Percentiles rank a stretch among this genome's conserved stretches.
Conservation (phyloP, 2,888 invertebrate species). For the Plebejus anna region DNA sequence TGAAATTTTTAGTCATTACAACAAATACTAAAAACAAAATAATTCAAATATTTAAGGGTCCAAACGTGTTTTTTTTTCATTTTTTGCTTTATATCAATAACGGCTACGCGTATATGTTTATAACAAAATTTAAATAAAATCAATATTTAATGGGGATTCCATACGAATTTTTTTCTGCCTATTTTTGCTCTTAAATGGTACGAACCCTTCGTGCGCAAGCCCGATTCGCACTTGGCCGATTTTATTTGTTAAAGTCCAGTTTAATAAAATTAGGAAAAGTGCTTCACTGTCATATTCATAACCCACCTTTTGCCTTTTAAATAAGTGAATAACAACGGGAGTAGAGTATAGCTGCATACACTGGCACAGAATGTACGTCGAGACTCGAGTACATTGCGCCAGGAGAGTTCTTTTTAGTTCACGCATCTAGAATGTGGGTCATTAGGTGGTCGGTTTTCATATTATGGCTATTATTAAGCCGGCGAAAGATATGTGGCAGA, state of each 20-base stretch:
- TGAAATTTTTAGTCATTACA: too few species aligned
- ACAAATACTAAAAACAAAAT: too few species aligned
- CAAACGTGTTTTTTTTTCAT: too few species aligned
- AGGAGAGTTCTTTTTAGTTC: constrained; percentile 55
- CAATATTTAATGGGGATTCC: too few species aligned
- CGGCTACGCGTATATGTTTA: too few species aligned
- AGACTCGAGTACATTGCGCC: constrained; percentile 48
- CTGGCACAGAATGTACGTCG: constrained; percentile 41
- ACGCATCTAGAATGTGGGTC: constrained; percentile 57
- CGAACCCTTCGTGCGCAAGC: too few species aligned
- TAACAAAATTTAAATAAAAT: too few species aligned
- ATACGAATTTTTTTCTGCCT: too few species aligned
- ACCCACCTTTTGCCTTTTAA: constrained; percentile 6
- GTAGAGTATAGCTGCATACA: background rate
- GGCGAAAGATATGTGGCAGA: constrained; percentile 36
- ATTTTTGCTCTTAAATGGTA: too few species aligned
- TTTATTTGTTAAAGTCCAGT: background rate
- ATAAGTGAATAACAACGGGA: background rate
- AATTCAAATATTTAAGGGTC: too few species aligned
- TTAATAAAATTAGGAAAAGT: background rate
- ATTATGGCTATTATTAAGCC: constrained; percentile 39
- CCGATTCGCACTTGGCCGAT: too few species aligned
- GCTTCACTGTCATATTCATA: background rate
- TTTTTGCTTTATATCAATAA: too few species aligned
- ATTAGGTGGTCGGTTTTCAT: constrained; percentile 50